These are phyloP conservation scores for Meloe dianella DNA, from an alignment of 2,888 invertebrate genomes.

Conservation along the genomic window DNA sequence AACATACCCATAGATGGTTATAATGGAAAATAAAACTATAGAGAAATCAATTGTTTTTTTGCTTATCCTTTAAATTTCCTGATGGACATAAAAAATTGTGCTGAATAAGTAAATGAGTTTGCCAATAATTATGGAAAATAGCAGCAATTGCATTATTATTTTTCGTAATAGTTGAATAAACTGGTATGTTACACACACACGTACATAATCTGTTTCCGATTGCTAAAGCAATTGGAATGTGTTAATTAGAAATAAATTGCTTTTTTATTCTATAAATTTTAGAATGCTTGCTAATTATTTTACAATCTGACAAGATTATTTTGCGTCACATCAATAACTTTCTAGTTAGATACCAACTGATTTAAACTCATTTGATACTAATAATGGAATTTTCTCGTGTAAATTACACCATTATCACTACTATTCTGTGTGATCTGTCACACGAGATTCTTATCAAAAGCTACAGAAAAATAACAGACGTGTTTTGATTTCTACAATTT, in stretches of 20 bases:
- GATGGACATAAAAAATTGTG: background rate
- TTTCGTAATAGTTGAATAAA: slow-evolving; percentile 3
- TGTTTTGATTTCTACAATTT: no score
- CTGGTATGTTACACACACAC: background rate
- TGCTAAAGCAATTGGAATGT: slow-evolving; percentile 9
- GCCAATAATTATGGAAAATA: background rate
- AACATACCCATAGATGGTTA: no score
- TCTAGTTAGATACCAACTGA: no score
- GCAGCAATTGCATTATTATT: background rate
- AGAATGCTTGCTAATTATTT: background rate
- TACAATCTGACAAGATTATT: background rate
- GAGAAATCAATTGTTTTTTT: no score
- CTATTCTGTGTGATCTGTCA: no score
- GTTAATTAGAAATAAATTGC: slow-evolving; percentile 5
- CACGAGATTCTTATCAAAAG: no score
- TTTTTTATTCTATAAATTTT: background rate
- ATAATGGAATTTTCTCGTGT: no score
- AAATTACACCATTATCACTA: no score
- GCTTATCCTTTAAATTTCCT: no score
- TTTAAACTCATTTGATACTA: no score
- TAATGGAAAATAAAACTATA: no score
- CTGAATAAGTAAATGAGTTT: background rate
- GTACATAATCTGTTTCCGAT: background rate
- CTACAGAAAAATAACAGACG: no score
- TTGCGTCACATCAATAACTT: background rate